These are phyloP conservation scores for Lypha dubia DNA, from an alignment of 2,888 invertebrate genomes.

Conservation along the genomic window DNA sequence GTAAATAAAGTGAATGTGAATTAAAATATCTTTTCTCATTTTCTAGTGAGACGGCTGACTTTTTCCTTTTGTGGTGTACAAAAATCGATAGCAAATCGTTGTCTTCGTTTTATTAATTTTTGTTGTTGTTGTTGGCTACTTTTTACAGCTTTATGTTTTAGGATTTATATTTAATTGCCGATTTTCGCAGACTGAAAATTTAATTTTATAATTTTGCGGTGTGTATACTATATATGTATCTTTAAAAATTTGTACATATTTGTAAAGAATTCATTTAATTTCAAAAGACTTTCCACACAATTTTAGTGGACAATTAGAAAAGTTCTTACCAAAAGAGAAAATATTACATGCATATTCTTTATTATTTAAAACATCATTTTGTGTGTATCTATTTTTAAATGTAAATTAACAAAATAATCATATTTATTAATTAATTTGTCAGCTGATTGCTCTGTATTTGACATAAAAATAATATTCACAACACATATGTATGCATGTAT, in stretches of 20 bases:
- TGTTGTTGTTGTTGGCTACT: constrained; percentile 35
- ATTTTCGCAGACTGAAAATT: constrained; percentile 26
- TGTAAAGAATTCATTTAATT: no score
- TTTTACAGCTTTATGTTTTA: constrained; percentile 50
- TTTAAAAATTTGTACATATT: no score
- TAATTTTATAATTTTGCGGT: neutral
- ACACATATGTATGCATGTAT: no score
- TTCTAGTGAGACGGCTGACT: constrained; percentile 44
- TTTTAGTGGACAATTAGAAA: no score
- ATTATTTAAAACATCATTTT: neutral
- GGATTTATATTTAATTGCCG: constrained; percentile 21
- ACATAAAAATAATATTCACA: neutral
- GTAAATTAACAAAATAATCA: neutral
- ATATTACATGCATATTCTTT: neutral
- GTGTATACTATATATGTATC: no score
- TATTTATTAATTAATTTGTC: constrained; percentile 12
- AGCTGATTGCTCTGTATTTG: constrained; percentile 43
- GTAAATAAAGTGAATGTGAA: constrained; percentile 17
- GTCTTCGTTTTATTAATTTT: constrained; percentile 51
- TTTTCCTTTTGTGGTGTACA: constrained; percentile 57
- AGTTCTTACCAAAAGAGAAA: neutral
- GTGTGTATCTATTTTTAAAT: neutral
- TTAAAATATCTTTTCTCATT: constrained; percentile 3
- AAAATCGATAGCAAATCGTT: constrained; percentile 72
- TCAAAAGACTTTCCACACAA: no score